These are phyloP conservation scores for Xiphophorus maculatus DNA, from an alignment of 2,113 vertebrate genomes.

Conservation along the genomic window DNA sequence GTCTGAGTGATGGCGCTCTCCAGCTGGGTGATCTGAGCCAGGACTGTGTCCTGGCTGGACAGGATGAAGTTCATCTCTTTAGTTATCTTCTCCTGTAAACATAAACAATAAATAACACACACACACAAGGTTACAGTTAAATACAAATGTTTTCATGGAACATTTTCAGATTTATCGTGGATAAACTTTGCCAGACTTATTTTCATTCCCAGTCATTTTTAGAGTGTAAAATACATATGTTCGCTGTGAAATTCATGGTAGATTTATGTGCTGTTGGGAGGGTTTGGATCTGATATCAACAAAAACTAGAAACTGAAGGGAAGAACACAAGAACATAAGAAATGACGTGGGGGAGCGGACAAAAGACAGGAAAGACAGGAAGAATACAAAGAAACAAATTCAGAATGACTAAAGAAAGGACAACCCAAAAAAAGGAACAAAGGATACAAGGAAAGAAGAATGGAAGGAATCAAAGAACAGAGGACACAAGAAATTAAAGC, in stretches of 20 bases:
- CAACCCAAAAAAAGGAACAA: no score
- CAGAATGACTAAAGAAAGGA: no score
- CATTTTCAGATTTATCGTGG: neutral
- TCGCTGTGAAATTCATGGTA: neutral
- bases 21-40: slow-evolving; percentile 92
- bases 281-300: neutral
- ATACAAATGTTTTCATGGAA: neutral
- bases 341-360: neutral
- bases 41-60: slow-evolving; percentile 92
- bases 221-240: neutral
- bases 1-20: slow-evolving; percentile 91
- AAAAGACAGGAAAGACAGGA: no score
- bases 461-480: no score
- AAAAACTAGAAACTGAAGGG: neutral
- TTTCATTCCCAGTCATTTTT: neutral
- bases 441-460: no score
- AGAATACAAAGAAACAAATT: no score
- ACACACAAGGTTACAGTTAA: neutral
- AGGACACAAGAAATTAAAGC: no score
- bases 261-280: neutral
- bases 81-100: slow-evolving; percentile 90
- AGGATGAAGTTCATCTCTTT: slow-evolving; percentile 93
- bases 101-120: slow-evolving; percentile 23
- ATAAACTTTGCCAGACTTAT: neutral
- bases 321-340: neutral